Conservation (phyloP, 1,140 invertebrate genomes). For the Galleria mellonella region DNA sequence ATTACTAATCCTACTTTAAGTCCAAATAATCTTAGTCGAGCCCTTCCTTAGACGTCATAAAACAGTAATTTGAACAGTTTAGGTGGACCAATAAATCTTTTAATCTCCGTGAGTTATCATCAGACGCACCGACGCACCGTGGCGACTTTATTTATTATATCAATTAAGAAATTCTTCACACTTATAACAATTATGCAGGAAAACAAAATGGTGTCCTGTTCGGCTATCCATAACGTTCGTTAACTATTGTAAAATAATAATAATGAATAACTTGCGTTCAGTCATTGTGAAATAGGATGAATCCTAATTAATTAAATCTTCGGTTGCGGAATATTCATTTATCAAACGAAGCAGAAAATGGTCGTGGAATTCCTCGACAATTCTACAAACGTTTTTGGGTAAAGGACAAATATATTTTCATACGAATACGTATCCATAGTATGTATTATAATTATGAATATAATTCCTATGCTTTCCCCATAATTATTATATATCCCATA, state of each 20-base stretch:
- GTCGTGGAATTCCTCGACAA: no score
- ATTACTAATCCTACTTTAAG: no score
- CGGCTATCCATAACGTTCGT: slow-evolving; percentile 22
- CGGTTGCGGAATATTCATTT: no score
- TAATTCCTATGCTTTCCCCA: no score
- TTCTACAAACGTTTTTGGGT: no score
- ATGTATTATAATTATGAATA: no score
- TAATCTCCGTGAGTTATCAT: slow-evolving; percentile 42
- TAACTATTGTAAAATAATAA: slow-evolving; percentile 17
- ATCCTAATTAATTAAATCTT: slow-evolving; percentile 32
- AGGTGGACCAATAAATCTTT: slow-evolving; percentile 41
- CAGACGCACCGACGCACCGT: slow-evolving; percentile 30
- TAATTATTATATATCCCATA: no score
- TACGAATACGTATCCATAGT: no score
- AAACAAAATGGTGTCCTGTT: slow-evolving; percentile 10
- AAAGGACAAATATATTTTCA: no score
- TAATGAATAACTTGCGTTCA: slow-evolving; percentile 20
- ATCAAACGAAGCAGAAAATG: no score
- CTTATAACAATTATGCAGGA: slow-evolving; percentile 21
- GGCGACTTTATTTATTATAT: slow-evolving; percentile 47
- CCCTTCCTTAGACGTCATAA: slow-evolving; percentile 22
- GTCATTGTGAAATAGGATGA: slow-evolving; percentile 40
- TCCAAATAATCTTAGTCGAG: no score
- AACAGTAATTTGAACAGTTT: slow-evolving; percentile 23
- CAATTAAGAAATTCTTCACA: slow-evolving; percentile 54